Base-by-base conservation (phyloP, 1,140 invertebrate genomes). In the Streblospio benedicti region DNA sequence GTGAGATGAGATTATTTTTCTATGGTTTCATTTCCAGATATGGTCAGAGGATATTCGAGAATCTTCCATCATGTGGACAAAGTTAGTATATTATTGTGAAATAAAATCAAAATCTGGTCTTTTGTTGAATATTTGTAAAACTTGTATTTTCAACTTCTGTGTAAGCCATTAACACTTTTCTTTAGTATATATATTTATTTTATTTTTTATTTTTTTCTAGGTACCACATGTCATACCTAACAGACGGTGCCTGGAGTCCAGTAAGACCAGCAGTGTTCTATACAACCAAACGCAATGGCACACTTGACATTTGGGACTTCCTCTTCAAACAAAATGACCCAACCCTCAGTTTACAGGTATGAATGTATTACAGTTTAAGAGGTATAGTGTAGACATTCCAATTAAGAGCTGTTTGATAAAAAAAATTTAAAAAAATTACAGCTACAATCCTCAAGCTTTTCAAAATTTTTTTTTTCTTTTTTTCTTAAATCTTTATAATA, bases 1-100 rank as follows among this genome's bases (percentile, higher is more conserved):
- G n/a, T n/a, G n/a, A n/a, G n/a, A n/a, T n/a, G n/a, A n/a, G n/a
- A n/a, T n/a, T n/a, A n/a, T n/a, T n/a, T n/a, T n/a, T n/a, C n/a
- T n/a, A n/a, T n/a, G n/a, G n/a, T n/a, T n/a, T n/a, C n/a, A n/a
- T n/a, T n/a, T 61, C 27, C 56, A 76, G 69, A 79, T 96, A 59
- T 94, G 90, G 89, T 89, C 90, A 0, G 92, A 96, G 78, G 92
- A 96, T 73, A 91, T 90, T 67, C 83, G 85, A 50, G 91, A 94
- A 70, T 90, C 88, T 41, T 85, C 89, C 2, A 93, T 94, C 56
- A 85, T 93, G 69, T 93, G 91, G 90, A 93, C 90, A 23, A 87
- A 86, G 81, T 90, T 68, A 71, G 69, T 64, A n/a, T 14, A 20
- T 16, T 31, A 49, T n/a, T n/a, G n/a, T n/a, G n/a, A n/a, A n/a